phyloP scores from a whole-genome alignment of 2,113 vertebrate species.

The Amphilophus citrinellus region DNA sequence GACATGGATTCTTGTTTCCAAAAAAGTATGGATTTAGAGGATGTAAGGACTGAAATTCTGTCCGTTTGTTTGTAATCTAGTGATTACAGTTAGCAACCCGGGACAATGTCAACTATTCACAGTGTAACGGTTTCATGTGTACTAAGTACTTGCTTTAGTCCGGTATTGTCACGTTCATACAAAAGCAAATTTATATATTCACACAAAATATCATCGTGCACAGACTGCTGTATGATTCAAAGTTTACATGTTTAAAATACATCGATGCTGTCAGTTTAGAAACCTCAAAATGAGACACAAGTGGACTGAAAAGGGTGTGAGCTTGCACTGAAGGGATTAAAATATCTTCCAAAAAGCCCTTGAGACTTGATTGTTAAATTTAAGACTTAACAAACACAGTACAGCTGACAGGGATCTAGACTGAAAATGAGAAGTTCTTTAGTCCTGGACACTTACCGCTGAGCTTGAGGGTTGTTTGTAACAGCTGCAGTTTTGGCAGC shows the following conservation, averaged over 20 bases:
- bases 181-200: conserved; percentile 67
- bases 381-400: neutral
- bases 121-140: conserved; percentile 55
- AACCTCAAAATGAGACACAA: conserved; percentile 4
- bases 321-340: conserved; percentile 8
- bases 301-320: conserved; percentile 10
- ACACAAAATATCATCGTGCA: conserved; percentile 55
- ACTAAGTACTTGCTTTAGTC: conserved; percentile 67
- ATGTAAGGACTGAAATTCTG: conserved; percentile 48
- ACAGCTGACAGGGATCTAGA: neutral
- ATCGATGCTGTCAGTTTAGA: conserved; percentile 32
- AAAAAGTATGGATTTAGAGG: conserved; percentile 58
- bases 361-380: neutral
- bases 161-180: conserved; percentile 82
- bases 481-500: conserved; percentile 59
- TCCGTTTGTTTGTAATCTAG: conserved; percentile 48
- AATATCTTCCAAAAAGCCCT: neutral
- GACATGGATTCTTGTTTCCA: conserved; percentile 52
- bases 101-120: conserved; percentile 72
- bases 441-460: conserved; percentile 69
- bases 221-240: conserved; percentile 32
- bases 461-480: conserved; percentile 56
- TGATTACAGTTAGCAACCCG: conserved; percentile 66
- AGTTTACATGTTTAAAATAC: conserved; percentile 33
- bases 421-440: neutral